These are phyloP conservation scores for Procambarus clarkii DNA, from an alignment of 1,140 invertebrate species.

Conservation along the genomic window DNA sequence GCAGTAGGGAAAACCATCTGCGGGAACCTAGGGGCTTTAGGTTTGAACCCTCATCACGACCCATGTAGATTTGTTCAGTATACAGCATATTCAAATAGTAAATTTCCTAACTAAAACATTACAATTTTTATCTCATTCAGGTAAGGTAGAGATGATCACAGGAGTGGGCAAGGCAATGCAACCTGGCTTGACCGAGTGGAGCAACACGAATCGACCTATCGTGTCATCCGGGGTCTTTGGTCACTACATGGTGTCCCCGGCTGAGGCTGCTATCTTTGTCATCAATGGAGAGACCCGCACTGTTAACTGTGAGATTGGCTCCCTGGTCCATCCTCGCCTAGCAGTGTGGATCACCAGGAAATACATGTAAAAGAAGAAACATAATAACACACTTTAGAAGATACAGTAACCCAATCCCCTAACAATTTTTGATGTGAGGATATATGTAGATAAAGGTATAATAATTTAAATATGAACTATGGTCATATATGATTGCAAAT, in stretches of 20 bases:
- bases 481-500: not conserved
- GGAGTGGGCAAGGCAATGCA: conserved; percentile 83
- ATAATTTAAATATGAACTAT: not conserved
- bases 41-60: too few species aligned
- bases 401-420: not conserved
- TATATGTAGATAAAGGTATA: not conserved
- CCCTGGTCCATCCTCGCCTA: conserved; percentile 81
- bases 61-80: too few species aligned
- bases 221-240: conserved; percentile 85
- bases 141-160: conserved; percentile 88
- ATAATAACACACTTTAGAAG: not conserved
- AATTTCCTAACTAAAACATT: too few species aligned
- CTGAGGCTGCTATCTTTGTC: conserved; percentile 84
- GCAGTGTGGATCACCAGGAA: conserved; percentile 81
- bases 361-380: conserved; percentile 49
- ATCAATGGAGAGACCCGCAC: conserved; percentile 85
- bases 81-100: too few species aligned
- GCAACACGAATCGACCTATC: conserved; percentile 83
- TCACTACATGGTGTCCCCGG: conserved; percentile 85
- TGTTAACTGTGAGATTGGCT: conserved; percentile 87
- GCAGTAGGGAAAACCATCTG: too few species aligned
- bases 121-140: conserved; percentile 73
- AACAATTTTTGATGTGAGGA: not conserved
- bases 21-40: too few species aligned
- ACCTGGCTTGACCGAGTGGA: conserved; percentile 81